These are phyloP conservation scores for Python bivittatus DNA, from an alignment of 2,113 vertebrate species.

Conservation along the genomic window DNA sequence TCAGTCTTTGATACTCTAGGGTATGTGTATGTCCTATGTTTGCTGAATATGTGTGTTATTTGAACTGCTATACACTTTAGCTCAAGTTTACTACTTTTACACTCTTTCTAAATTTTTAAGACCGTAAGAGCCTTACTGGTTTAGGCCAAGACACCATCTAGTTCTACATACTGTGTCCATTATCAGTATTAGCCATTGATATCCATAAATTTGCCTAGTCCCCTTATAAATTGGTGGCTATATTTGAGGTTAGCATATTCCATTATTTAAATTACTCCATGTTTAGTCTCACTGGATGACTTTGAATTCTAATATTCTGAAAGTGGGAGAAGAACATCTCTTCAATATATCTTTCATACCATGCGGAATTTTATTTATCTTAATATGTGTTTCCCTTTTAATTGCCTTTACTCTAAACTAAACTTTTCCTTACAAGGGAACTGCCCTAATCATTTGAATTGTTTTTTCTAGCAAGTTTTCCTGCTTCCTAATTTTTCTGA, in stretches of 20 bases:
- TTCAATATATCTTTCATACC: neutral
- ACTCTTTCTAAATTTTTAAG: neutral
- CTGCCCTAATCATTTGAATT: neutral
- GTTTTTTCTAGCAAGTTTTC: neutral
- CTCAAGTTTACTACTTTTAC: neutral
- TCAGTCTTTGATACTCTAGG: neutral
- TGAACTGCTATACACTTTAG: neutral
- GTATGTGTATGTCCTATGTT: constrained; percentile 1
- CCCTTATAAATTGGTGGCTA: neutral
- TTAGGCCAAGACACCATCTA: neutral
- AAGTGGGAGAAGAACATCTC: neutral
- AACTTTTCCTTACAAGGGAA: neutral
- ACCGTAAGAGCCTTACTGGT: constrained; percentile 32
- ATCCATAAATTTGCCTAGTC: neutral
- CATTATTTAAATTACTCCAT: neutral
- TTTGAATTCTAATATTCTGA: neutral
- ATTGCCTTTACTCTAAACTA: neutral
- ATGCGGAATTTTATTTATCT: neutral
- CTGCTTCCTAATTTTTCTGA: neutral
- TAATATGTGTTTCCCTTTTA: neutral
- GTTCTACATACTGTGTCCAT: neutral
- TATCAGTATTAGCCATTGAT: neutral
- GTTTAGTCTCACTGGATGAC: neutral
- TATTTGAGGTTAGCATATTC: neutral
- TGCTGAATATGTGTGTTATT: neutral